These are phyloP conservation scores for Lagenorhynchus albirostris DNA, from an alignment of 2,113 vertebrate species.

Conservation along the genomic window DNA sequence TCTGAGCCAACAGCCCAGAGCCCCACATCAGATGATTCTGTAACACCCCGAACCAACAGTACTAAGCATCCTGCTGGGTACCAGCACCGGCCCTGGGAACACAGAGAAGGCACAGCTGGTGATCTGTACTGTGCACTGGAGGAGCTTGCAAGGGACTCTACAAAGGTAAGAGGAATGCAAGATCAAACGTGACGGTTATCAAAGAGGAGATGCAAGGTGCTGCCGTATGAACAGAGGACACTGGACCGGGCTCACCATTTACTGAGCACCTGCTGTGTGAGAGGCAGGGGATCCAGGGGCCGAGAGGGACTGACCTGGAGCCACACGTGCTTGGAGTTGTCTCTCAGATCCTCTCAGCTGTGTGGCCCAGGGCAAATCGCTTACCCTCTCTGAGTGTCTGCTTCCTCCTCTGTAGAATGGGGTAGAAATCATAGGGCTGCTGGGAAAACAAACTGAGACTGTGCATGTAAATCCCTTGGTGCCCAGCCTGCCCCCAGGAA, in stretches of 20 bases:
- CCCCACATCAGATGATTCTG: not conserved
- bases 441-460: accelerated
- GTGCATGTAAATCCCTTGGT: accelerated
- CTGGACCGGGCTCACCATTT: accelerated
- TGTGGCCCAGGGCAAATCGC: not conserved
- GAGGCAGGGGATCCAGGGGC: not conserved
- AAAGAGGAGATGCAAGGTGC: not conserved
- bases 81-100: not conserved
- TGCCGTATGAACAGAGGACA: not conserved
- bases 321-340: not conserved
- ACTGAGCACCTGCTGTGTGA: not conserved
- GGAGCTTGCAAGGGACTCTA: not conserved
- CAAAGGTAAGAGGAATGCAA: not conserved
- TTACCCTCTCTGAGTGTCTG: not conserved
- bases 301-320: not conserved
- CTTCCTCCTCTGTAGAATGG: not conserved
- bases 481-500: not conserved
- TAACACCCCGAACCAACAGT: accelerated
- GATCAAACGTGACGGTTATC: accelerated
- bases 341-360: not conserved
- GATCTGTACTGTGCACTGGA: too few relatives aligned
- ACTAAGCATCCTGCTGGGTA: not conserved
- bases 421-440: not conserved
- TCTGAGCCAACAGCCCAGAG: not conserved
- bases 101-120: not conserved